Evolutionary conservation across 2,888 invertebrate species (phyloP), one percentile per base, ranked within the genome.

Genomic region (Athalia cordata): DNA sequence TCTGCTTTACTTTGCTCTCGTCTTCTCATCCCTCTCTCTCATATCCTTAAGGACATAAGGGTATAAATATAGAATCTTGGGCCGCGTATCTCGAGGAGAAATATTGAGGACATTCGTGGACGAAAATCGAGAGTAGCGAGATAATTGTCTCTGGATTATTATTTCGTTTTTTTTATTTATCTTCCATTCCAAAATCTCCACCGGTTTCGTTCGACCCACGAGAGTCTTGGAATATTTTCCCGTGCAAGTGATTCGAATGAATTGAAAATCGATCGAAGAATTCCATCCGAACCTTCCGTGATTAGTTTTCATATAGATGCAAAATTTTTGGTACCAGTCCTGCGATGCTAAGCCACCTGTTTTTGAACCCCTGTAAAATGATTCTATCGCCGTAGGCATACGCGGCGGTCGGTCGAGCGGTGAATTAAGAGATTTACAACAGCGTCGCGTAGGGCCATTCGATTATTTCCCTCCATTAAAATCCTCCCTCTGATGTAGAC

Each of bases 391-490:
- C 72, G 72, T 52, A 72, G 72, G 72, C 72, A 72, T 47, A 72
- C 57, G 29, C 29, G 29, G 29, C 29, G 72, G 72, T 72, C 72
- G 72, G 72, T 57, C 72, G 72, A 72, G 72, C 72, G 72, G 11
- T 59, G 72, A 59, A 72, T 72, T 72, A 72, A 72, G 72, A 72
- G 72, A 72, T 72, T 72, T 72, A 72, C 62, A 64, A 64, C 49
- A 50, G 50, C 75, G 75, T 75, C 75, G 79, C 76, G 79, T 72
- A 70, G 81, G 81, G 84, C 82, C 84, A 83, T 87, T 87, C 86
- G 86, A 87, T 86, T 86, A 86, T 87, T 87, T 85, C 85, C 84
- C 83, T 80, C 86, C 87, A 85, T 86, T 86, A 86, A 86, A 83
- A 82, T 83, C 79, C 76, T 79, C 82, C 77, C 29, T 79, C 77